Conservation (phyloP, 2,888 invertebrate genomes). For the Agonopterix alstromeriana region DNA sequence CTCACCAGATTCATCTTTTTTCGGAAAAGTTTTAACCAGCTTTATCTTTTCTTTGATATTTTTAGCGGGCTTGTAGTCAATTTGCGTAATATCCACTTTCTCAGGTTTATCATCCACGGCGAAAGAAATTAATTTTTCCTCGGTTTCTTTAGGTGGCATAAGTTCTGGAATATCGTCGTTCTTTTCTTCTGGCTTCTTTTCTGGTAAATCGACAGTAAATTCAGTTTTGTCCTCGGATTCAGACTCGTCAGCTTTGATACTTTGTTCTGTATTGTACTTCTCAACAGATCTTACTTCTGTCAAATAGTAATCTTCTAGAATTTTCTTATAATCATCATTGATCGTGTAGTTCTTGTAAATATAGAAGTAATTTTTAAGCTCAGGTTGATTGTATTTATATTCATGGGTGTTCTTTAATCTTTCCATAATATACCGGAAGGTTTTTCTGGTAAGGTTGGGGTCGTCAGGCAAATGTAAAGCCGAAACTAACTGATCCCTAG, state of each 20-base stretch:
- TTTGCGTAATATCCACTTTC: slow-evolving; percentile 48
- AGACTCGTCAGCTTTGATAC: slow-evolving; percentile 27
- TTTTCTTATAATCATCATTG: slow-evolving; percentile 76
- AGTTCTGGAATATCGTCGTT: slow-evolving; percentile 41
- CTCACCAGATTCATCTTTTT: slow-evolving; percentile 63
- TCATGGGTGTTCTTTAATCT: slow-evolving; percentile 66
- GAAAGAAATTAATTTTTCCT: slow-evolving; percentile 73
- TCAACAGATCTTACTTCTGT: slow-evolving; percentile 79
- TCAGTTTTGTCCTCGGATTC: slow-evolving; percentile 41
- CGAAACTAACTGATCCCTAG: slow-evolving; percentile 73
- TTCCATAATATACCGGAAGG: slow-evolving; percentile 67
- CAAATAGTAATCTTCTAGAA: slow-evolving; percentile 75
- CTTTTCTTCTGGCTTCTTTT: slow-evolving; percentile 43
- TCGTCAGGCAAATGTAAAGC: slow-evolving; percentile 76
- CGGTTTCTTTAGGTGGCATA: slow-evolving; percentile 56
- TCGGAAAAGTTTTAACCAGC: slow-evolving; percentile 66
- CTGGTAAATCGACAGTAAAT: slow-evolving; percentile 42
- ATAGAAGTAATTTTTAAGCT: slow-evolving; percentile 81
- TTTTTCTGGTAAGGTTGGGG: slow-evolving; percentile 54
- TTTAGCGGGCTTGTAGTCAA: slow-evolving; percentile 61
- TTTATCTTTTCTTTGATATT: slow-evolving; percentile 74
- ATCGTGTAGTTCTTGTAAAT: slow-evolving; percentile 81
- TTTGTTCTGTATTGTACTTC: slow-evolving; percentile 45
- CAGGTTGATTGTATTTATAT: slow-evolving; percentile 72
- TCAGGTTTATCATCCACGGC: slow-evolving; percentile 68